Evolutionary conservation across 2,113 vertebrate species (phyloP), one percentile per base, ranked within the genome.

Genomic region (Casuarius casuarius): DNA sequence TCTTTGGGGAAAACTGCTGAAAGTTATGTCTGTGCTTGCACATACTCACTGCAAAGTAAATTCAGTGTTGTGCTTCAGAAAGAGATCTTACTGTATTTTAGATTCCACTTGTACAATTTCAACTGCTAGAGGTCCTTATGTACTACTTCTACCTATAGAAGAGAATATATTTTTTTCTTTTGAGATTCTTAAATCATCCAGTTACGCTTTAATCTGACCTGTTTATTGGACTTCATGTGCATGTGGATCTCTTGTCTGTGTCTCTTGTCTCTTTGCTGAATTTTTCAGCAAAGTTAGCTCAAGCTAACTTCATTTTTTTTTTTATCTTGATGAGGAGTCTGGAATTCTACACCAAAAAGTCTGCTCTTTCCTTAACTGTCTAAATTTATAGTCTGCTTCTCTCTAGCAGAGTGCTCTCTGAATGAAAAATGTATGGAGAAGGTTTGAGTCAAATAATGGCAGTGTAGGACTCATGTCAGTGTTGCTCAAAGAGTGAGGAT

Each of bases 31-130:
- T 85, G 25, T 65, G 31, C 19, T 70, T 29, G 29, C 7, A 26
- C 15, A 12, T 1, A 0, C n/a, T 68, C 72, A 14, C 62, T 80
- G 52, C 29, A 58, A 61, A 52, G 13, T n/a, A 12, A 42, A 22
- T 51, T 61, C 23, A 52, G 38, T 28, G 48, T 10, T 65, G 31
- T 3, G 0, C 19, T 66, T 82, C 23, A 83, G 28, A 85, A 76
- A 61, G 38, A 16, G 2, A 0, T 58, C 35, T 1, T 23, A 33
- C 19, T 68, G 23, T 4, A 13, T 52, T 63, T 67, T 21, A 65
- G 14, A 26, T 52, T 91, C 46, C 22, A 21, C 7, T 89, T n/a
- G 7, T 77, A 17, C 15, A 4, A 15, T 68, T 81, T 26, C 26
- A 46, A 7, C 29, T 93, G 13, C 61, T 72, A 46, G 46, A 78